phyloP scores from a whole-genome alignment of 2,113 vertebrate species.

The Misgurnus anguillicaudatus region DNA sequence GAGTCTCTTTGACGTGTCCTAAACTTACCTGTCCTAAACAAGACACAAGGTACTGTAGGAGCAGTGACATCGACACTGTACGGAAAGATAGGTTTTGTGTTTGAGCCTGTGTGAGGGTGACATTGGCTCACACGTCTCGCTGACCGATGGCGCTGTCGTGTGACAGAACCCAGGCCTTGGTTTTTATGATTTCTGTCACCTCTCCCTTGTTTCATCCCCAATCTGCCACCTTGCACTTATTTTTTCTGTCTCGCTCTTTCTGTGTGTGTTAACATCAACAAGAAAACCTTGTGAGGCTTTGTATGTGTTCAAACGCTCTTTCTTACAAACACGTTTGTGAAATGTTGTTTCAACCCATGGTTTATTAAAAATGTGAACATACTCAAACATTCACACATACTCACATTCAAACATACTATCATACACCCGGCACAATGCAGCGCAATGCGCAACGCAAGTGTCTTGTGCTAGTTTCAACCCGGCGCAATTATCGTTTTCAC shows the following conservation, averaged over 20 bases:
- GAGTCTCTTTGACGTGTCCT: slow-evolving; percentile 36
- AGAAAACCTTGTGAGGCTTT: neutral
- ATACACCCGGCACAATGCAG: too few species aligned
- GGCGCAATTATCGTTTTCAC: too few species aligned
- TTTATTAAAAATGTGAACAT: too few species aligned
- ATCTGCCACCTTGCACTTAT: neutral
- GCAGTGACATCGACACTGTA: slow-evolving; percentile 35
- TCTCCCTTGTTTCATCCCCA: slow-evolving; percentile 38
- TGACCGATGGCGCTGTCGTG: slow-evolving; percentile 28
- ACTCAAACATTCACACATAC: too few species aligned
- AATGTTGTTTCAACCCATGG: too few species aligned
- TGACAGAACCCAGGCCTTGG: slow-evolving; percentile 11
- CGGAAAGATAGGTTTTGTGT: slow-evolving; percentile 16
- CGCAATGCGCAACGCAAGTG: too few species aligned
- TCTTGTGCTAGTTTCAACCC: too few species aligned
- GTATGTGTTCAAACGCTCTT: neutral
- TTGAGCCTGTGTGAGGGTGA: slow-evolving; percentile 32
- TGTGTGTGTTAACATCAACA: slow-evolving; percentile 7
- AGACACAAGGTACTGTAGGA: slow-evolving; percentile 23
- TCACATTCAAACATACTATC: too few species aligned
- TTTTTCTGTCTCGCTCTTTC: neutral
- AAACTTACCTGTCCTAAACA: slow-evolving; percentile 30
- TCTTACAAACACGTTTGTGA: too few species aligned
- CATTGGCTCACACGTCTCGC: slow-evolving; percentile 26
- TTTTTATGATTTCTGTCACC: slow-evolving; percentile 39